phyloP scores from a whole-genome alignment of 2,113 vertebrate genomes.

The Picathartes gymnocephalus region DNA sequence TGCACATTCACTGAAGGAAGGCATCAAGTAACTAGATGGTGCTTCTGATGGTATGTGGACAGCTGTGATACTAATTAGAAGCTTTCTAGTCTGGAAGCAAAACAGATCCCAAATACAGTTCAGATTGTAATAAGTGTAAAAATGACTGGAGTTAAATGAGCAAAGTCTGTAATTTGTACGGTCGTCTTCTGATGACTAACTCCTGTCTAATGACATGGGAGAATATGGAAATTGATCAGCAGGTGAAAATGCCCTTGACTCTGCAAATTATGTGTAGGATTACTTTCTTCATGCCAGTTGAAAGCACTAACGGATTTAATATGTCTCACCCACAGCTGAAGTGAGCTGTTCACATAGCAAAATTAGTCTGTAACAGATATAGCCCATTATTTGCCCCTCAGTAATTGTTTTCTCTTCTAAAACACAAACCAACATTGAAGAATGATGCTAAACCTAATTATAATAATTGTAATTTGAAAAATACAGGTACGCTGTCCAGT shows the following conservation, averaged over 20 bases:
- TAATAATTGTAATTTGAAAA: slow-evolving; percentile 64
- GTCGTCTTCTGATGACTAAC: slow-evolving; percentile 59
- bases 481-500: slow-evolving; percentile 32
- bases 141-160: slow-evolving; percentile 55
- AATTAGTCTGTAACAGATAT: slow-evolving; percentile 69
- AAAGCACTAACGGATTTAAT: slow-evolving; percentile 70
- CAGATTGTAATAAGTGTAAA: slow-evolving; percentile 49
- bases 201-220: slow-evolving; percentile 66
- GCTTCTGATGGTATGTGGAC: neutral
- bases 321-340: slow-evolving; percentile 43
- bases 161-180: slow-evolving; percentile 55
- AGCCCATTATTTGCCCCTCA: slow-evolving; percentile 59
- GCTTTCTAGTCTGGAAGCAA: slow-evolving; percentile 39
- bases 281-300: slow-evolving; percentile 67
- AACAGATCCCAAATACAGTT: slow-evolving; percentile 62
- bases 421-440: slow-evolving; percentile 55
- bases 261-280: slow-evolving; percentile 68
- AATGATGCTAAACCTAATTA: slow-evolving; percentile 64
- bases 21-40: neutral
- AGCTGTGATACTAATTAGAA: slow-evolving; percentile 45
- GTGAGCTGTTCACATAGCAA: slow-evolving; percentile 65
- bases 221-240: slow-evolving; percentile 76
- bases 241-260: slow-evolving; percentile 77
- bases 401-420: slow-evolving; percentile 70
- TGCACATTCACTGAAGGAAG: neutral